Evolutionary conservation across 2,888 invertebrate species (phyloP), one percentile per base, ranked within the genome.

Genomic region (Beris morrisii): DNA sequence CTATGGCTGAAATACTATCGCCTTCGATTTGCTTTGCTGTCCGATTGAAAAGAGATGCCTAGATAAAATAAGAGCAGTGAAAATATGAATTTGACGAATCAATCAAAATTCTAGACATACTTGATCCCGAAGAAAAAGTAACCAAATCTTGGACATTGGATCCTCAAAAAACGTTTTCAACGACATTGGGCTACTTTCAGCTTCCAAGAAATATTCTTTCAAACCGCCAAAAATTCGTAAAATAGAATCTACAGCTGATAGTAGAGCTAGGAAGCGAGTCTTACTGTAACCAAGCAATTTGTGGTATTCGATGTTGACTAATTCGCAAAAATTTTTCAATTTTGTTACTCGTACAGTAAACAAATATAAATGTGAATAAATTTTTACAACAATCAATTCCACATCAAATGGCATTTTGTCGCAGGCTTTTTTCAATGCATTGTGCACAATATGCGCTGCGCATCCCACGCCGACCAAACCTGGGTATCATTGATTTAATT

Each of bases 301-400:
- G 12, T 64, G 50, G 22, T 69, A 66, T 44, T 64, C 64, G 43
- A 38, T 52, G 44, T 66, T 64, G 43, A 57, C 48, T 11, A 4
- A 31, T 30, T 45, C 64, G 57, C 67, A 67, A 45, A 67, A 67
- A 13, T 67, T 59, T 57, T 67, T 67, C 54, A 64, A 32, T 53
- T 52, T 30, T 63, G 55, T 71, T 56, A 73, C 71, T 46, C 71
- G 67, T 53, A 73, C 71, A 56, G 72, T 72, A 68, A 70, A 73
- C 22, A 22, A 22, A 22, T 22, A 22, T 1, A 22, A 22, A 22
- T 22, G 22, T 22, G 22, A 73, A 72, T 65, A 71, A 69, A 69
- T 71, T 72, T 38, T 66, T 11, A 32, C 50, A 28, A 61, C 31
- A 5, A 68, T 58, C 9, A 32, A 55, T 57, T 68, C 68, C 5